Base-by-base conservation (phyloP, 2,797 vertebrate species). In the Psittacula echo region DNA sequence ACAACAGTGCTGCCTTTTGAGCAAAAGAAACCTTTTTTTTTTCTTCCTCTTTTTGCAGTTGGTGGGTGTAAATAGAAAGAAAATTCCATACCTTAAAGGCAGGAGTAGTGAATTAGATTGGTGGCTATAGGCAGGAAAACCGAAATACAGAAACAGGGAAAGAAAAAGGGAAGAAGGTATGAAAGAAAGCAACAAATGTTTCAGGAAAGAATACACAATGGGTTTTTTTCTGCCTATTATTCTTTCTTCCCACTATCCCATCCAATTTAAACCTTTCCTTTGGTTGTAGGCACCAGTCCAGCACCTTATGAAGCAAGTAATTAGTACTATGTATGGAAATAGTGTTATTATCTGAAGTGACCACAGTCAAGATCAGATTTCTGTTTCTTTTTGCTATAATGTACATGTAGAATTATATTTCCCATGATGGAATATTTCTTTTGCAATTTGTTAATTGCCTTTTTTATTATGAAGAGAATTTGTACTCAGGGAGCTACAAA, bases 361-460 rank as follows among this genome's bases (percentile, higher is more conserved):
- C 90, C 91, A 72, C 48, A 89, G 64, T 74, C 51, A 80, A 79
- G 65, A 94, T 79, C 85, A 83, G 60, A 85, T 87, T 91, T 79
- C 81, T 87, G 12, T 71, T 94, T 54, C 23, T 82, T 89, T 89
- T 89, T 73, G 26, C 80, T 87, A 3, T 71, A 76, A 71, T 11
- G 34, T 54, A 67, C 24, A 47, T 65, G 32, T 61, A 82, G 54
- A 96, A 82, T 84, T 90, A 7, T 74, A 79, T 83, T 82, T 92
- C 83, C 53, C 60, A 32, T 71, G 71, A 82, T 67, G 58, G 56
- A 90, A 83, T 87, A 85, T 82, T 96, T 90, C 37, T 80, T 79
- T 79, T 50, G 53, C 88, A 93, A 87, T 94, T 93, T 90, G 45
- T 90, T 95, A 95, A 96, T 94, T 94, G 77, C 51, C 42, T 87